These are phyloP conservation scores for Corbicula japonica DNA, from an alignment of 2,888 invertebrate genomes.

Conservation along the genomic window DNA sequence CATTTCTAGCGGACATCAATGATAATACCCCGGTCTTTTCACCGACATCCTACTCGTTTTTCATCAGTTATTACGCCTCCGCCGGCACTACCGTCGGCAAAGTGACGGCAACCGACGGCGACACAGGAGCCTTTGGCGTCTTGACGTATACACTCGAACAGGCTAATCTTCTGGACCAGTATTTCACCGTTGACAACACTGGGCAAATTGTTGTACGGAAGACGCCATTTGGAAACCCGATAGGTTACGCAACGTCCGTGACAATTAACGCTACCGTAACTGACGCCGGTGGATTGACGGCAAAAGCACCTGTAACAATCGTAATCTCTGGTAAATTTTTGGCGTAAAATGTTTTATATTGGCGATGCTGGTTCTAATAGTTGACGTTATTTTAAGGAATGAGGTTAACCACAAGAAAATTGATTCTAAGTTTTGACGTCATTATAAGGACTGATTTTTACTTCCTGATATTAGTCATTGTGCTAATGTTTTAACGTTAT, in stretches of 20 bases:
- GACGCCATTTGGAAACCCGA: background rate
- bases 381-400: too few relatives aligned
- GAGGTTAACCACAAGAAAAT: too few relatives aligned
- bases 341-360: too few relatives aligned
- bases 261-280: too few relatives aligned
- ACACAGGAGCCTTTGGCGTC: constrained; percentile 23
- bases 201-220: constrained; percentile 7
- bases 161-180: background rate
- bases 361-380: too few relatives aligned
- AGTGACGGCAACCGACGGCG: constrained; percentile 33
- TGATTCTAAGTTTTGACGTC: too few relatives aligned
- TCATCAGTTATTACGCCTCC: constrained; percentile 28
- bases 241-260: constrained; percentile 9
- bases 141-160: constrained; percentile 25
- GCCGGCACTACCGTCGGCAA: constrained; percentile 25
- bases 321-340: constrained; percentile 28
- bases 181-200: constrained; percentile 18
- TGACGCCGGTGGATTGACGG: constrained; percentile 22
- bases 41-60: constrained; percentile 32
- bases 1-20: constrained; percentile 29
- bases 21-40: constrained; percentile 35
- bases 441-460: too few relatives aligned
- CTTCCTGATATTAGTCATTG: too few relatives aligned
- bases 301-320: constrained; percentile 11
- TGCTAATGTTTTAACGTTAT: too few relatives aligned